Evolutionary conservation across 37 sponge, comb jelly and placozoan species (phyloP).

Genomic region (Chondrilla cf. caribensis): DNA sequence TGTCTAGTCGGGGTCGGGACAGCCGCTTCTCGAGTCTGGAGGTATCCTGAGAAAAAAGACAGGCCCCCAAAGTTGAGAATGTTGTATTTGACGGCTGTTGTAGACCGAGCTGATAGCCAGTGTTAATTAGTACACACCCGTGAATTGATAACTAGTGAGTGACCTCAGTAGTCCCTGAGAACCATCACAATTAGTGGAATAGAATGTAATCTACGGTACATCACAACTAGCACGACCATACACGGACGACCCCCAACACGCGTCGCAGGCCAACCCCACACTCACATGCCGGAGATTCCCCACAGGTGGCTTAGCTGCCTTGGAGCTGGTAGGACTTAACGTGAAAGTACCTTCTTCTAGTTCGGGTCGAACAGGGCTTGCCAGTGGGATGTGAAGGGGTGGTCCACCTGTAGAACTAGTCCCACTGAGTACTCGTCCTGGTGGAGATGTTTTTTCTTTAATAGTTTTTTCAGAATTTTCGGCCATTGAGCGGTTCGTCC

Average conservation of each 20-base stretch:
- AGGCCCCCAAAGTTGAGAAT: neutral
- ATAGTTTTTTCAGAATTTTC: neutral
- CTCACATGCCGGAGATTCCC: constrained; percentile 6
- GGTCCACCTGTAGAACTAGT: neutral
- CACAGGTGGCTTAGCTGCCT: constrained; percentile 3
- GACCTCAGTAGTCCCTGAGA: no score
- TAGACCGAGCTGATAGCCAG: no score
- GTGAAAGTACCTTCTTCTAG: neutral
- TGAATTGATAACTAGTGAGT: neutral
- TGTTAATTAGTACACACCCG: neutral
- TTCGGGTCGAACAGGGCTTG: constrained; percentile 8
- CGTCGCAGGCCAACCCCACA: no score
- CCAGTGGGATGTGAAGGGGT: constrained; percentile 9
- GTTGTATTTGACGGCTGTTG: no score
- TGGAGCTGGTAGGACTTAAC: constrained; percentile 10
- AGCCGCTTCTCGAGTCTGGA: neutral
- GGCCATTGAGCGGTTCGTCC: neutral
- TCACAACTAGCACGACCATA: no score
- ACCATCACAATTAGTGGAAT: no score
- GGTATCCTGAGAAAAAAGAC: constrained; percentile 7
- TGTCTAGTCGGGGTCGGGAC: constrained; percentile 8
- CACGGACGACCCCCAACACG: no score
- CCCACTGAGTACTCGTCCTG: neutral
- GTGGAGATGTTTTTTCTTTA: neutral
- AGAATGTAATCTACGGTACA: no score